Evolutionary conservation across 2,797 vertebrate genomes (phyloP), one percentile per base, ranked within the genome.

Genomic region (Pagetopsis macropterus): DNA sequence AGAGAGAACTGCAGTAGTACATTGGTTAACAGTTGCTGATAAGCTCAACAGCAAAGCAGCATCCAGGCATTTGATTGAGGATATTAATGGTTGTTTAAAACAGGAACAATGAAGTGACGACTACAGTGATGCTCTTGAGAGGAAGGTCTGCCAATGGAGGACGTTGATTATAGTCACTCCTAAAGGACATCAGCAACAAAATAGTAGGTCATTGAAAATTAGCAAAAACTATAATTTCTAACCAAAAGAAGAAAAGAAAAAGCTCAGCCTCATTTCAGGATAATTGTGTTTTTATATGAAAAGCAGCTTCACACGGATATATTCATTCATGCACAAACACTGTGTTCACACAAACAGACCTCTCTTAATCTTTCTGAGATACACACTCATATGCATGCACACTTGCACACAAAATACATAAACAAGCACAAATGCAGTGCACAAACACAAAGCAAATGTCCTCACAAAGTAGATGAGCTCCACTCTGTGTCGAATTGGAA

Each of bases 401-500:
- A 46, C 52, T 44, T 51, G 45, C 2, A 31, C 60, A 16, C 58
- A 70, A 75, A 75, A 78, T 23, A 84, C 72, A 86, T 68, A 83
- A 76, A 65, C 62, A 43, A 71, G 70, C 84, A 58, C 83, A 81
- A 79, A 83, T n/a, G 79, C 72, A 48, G 62, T 17, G 68, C 81
- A 75, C 81, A 81, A 64, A 65, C 78, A 86, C 84, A 88, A 90
- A 91, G 84, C 78, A 74, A 87, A 85, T 52, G 83, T 87, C 83
- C 81, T 40, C 72, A 79, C 86, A 90, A 91, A 92, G 91, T 90
- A 84, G 89, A 92, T 93, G 91, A 93, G 90, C 91, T 86, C 74
- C 77, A 80, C 84, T 92, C 92, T 90, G 90, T 91, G 89, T 91
- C 90, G 71, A 91, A 93, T 93, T 82, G 82, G 87, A 93, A 93